Percentiles rank a stretch among this genome's conserved stretches.
These are phyloP conservation scores for Oscarella lobularis DNA, from an alignment of 37 sponge, comb jelly and placozoan species.

Conservation along the genomic window DNA sequence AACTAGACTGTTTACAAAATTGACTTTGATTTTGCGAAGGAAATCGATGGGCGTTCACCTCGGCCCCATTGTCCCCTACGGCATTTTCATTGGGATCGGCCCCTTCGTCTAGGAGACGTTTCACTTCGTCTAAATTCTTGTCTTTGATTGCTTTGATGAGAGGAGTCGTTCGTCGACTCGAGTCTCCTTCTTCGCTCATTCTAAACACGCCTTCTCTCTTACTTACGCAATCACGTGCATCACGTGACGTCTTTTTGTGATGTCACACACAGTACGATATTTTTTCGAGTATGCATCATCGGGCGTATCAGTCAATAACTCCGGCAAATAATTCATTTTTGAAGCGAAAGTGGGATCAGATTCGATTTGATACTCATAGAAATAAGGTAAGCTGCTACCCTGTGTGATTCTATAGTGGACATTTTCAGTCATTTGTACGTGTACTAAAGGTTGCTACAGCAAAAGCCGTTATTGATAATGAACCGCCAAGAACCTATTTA, in stretches of 20 bases:
- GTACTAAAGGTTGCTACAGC: conserved; percentile 39
- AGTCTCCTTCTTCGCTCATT: no score
- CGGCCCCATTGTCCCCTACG: background rate
- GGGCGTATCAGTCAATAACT: conserved; percentile 67
- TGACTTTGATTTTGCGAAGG: background rate
- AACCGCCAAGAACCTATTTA: conserved; percentile 71
- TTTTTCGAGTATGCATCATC: conserved; percentile 14
- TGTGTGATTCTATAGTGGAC: background rate
- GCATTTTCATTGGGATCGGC: conserved; percentile 7
- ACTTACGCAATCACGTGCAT: background rate
- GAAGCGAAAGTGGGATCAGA: conserved; percentile 80
- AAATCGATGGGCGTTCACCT: background rate
- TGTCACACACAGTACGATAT: background rate
- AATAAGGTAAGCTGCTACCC: no score
- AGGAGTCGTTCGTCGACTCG: background rate
- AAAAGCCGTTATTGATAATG: conserved; percentile 73
- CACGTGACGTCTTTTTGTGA: background rate
- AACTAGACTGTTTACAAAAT: background rate
- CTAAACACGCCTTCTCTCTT: background rate
- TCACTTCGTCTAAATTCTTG: background rate
- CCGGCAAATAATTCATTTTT: conserved; percentile 80
- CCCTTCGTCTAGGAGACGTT: background rate
- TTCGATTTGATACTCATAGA: conserved; percentile 46
- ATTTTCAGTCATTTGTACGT: background rate
- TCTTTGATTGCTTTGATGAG: background rate